phyloP scores from a whole-genome alignment of 2,797 vertebrate genomes.

The Poeciliopsis turneri region DNA sequence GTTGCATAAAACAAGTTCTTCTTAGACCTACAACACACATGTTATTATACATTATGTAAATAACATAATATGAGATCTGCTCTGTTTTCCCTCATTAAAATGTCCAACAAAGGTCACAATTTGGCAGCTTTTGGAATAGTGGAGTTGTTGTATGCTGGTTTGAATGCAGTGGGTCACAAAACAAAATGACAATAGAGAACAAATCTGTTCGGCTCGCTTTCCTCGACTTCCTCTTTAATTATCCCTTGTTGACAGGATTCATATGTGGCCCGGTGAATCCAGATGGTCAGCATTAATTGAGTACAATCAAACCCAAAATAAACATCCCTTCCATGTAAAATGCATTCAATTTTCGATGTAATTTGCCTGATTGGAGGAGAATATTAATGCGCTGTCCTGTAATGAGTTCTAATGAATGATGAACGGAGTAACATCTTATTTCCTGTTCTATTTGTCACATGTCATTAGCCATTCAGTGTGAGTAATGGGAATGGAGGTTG shows the following conservation, averaged over 20 bases:
- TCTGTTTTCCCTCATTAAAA: conserved; percentile 21
- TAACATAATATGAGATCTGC: conserved; percentile 20
- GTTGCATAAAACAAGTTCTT: conserved; percentile 38
- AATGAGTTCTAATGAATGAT: conserved; percentile 70
- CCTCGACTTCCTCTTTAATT: conserved; percentile 36
- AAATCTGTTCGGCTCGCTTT: conserved; percentile 17
- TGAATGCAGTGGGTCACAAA: neutral
- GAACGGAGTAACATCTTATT: conserved; percentile 59
- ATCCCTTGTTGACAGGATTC: conserved; percentile 42
- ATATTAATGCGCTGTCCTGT: conserved; percentile 74
- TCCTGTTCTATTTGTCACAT: conserved; percentile 71
- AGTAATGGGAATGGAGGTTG: conserved; percentile 54
- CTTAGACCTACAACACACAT: conserved; percentile 33
- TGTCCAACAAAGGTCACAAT: conserved; percentile 32
- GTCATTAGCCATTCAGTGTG: conserved; percentile 54
- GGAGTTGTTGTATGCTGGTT: neutral
- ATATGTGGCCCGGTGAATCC: conserved; percentile 39
- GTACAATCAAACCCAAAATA: conserved; percentile 56
- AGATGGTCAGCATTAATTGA: conserved; percentile 62
- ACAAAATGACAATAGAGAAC: neutral
- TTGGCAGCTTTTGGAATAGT: neutral
- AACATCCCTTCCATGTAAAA: conserved; percentile 59
- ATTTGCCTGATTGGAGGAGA: conserved; percentile 75
- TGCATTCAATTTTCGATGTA: conserved; percentile 60
- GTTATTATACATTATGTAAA: conserved; percentile 51